These are phyloP conservation scores for Macrobrachium rosenbergii DNA, from an alignment of 1,140 invertebrate genomes.

Conservation along the genomic window DNA sequence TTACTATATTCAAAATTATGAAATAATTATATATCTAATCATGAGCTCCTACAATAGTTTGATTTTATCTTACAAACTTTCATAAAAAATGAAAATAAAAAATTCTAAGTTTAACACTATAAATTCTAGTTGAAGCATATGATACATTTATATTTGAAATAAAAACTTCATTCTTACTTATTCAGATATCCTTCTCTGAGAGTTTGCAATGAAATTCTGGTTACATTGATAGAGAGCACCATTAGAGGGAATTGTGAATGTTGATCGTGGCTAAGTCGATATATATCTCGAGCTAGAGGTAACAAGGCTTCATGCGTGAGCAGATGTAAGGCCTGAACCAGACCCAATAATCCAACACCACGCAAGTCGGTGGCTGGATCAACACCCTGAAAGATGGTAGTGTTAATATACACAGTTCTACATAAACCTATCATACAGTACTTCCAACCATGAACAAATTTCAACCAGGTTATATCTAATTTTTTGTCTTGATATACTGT, in stretches of 20 bases:
- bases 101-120: too few relatives aligned
- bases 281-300: constrained; percentile 72
- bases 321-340: constrained; percentile 74
- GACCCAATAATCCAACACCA: constrained; percentile 73
- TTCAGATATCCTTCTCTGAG: constrained; percentile 73
- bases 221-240: constrained; percentile 75
- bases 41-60: too few relatives aligned
- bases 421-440: too few relatives aligned
- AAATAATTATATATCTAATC: too few relatives aligned
- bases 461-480: too few relatives aligned
- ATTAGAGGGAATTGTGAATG: constrained; percentile 75
- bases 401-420: too few relatives aligned
- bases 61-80: too few relatives aligned
- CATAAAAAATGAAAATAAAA: too few relatives aligned
- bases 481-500: too few relatives aligned
- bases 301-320: constrained; percentile 69
- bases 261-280: constrained; percentile 73
- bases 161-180: constrained; percentile 69
- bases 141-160: background rate
- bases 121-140: too few relatives aligned
- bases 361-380: constrained; percentile 76
- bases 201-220: constrained; percentile 73
- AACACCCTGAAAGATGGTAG: constrained; percentile 69
- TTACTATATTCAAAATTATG: too few relatives aligned
- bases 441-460: too few relatives aligned